A percentile compares a stretch with the other conserved stretches of the same genome.
phyloP scores from a whole-genome alignment of 2,888 invertebrate genomes.

The Ectemnius cavifrons region DNA sequence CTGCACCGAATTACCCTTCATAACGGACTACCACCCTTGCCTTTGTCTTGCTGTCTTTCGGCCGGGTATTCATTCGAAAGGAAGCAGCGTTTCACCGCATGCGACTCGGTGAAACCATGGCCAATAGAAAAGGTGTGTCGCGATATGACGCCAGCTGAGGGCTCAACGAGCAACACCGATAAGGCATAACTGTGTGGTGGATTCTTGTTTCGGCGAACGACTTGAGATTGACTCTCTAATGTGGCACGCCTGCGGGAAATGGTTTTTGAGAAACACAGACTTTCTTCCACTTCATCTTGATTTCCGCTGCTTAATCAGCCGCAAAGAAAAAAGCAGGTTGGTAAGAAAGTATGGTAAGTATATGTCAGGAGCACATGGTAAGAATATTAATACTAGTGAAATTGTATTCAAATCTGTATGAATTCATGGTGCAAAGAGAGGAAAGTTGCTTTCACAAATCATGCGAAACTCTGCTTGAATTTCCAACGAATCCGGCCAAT shows the following conservation, averaged over 20 bases:
- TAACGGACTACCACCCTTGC: constrained; percentile 22
- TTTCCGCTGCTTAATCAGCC: constrained; percentile 35
- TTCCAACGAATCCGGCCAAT: too few relatives aligned
- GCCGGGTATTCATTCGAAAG: constrained; percentile 32
- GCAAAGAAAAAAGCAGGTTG: constrained; percentile 1
- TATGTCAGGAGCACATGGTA: too few relatives aligned
- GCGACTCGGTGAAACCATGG: neutral
- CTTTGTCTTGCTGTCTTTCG: constrained; percentile 22
- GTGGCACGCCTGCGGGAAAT: constrained; percentile 67
- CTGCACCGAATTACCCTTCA: constrained; percentile 49
- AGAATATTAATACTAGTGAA: too few relatives aligned
- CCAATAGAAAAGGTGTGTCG: constrained; percentile 32
- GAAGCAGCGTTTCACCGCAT: constrained; percentile 16
- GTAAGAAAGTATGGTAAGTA: too few relatives aligned
- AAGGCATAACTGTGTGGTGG: constrained; percentile 17
- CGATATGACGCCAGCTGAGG: constrained; percentile 16
- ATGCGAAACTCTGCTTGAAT: too few relatives aligned
- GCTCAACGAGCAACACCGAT: constrained; percentile 21
- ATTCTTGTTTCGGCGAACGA: constrained; percentile 17
- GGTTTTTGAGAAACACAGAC: constrained; percentile 64
- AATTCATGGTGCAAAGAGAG: too few relatives aligned
- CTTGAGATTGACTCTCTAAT: constrained; percentile 61
- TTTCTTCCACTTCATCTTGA: constrained; percentile 44
- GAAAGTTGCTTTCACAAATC: too few relatives aligned
- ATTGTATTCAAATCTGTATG: too few relatives aligned